A percentile compares a stretch with the other conserved stretches of the same genome.
Conservation (phyloP, 2,888 invertebrate genomes). For the Cerastoderma edule region DNA sequence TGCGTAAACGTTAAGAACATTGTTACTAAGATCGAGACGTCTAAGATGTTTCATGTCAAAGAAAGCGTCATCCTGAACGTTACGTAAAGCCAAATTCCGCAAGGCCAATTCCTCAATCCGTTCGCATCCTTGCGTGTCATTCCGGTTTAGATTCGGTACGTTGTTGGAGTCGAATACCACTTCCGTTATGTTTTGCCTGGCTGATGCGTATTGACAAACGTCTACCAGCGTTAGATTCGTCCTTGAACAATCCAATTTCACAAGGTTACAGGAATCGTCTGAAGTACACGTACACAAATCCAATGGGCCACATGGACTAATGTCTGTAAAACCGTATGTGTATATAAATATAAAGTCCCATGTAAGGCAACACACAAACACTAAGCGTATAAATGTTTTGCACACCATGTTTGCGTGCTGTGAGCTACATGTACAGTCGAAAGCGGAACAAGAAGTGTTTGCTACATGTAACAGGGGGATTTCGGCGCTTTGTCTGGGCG, state of each 20-base stretch:
- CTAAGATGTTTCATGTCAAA: background rate
- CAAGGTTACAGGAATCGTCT: too few relatives aligned
- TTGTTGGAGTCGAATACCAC: background rate
- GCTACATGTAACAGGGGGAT: too few relatives aligned
- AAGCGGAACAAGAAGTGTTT: too few relatives aligned
- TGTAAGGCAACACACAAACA: too few relatives aligned
- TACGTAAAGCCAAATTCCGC: background rate
- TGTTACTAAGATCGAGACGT: background rate
- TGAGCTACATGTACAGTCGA: too few relatives aligned
- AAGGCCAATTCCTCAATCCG: background rate
- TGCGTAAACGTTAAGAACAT: background rate
- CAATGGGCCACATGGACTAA: constrained; percentile 12
- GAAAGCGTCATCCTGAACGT: background rate
- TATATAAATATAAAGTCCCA: too few relatives aligned
- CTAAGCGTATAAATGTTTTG: too few relatives aligned
- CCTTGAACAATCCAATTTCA: background rate
- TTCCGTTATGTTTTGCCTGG: background rate
- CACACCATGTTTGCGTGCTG: too few relatives aligned
- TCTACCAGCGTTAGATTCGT: background rate
- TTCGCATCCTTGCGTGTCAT: background rate
- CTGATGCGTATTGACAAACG: background rate
- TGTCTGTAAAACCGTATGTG: too few relatives aligned
- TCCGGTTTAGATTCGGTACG: background rate
- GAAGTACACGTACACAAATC: background rate
- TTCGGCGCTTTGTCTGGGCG: too few relatives aligned